Evolutionary conservation across 2,797 vertebrate genomes (phyloP).

Genomic region (Selene dorsalis): DNA sequence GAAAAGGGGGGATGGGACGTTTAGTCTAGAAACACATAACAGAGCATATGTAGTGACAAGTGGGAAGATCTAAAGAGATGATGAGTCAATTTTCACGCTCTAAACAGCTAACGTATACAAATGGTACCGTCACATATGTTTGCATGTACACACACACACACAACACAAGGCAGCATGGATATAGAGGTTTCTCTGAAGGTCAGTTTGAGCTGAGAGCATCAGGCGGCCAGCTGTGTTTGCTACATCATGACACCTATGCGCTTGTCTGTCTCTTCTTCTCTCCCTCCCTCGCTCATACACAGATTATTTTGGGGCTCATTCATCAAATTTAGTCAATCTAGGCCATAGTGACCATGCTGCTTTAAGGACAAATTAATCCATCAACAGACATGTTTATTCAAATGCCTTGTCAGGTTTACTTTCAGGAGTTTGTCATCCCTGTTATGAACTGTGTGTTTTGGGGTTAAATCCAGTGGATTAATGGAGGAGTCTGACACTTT

Average conservation of each 20-base stretch:
- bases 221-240: constrained; percentile 79
- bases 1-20: constrained; percentile 9
- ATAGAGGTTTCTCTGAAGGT: constrained; percentile 50
- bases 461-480: background rate
- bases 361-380: background rate
- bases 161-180: constrained; percentile 26
- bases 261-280: constrained; percentile 13
- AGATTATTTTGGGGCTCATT: constrained; percentile 13
- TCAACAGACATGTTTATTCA: constrained; percentile 3
- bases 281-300: background rate
- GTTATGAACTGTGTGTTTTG: background rate
- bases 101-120: constrained; percentile 59
- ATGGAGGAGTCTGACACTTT: too few species aligned
- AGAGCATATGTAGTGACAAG: constrained; percentile 57
- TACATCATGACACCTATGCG: constrained; percentile 22
- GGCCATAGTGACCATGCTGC: background rate
- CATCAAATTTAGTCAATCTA: constrained; percentile 6
- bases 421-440: too few species aligned
- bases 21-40: constrained; percentile 48
- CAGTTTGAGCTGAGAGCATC: constrained; percentile 60
- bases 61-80: constrained; percentile 63
- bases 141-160: constrained; percentile 28
- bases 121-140: constrained; percentile 41
- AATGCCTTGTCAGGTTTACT: background rate
- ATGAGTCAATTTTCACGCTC: constrained; percentile 74